These are phyloP conservation scores for Maconellicoccus hirsutus DNA, from an alignment of 1,140 invertebrate genomes.

Conservation along the genomic window DNA sequence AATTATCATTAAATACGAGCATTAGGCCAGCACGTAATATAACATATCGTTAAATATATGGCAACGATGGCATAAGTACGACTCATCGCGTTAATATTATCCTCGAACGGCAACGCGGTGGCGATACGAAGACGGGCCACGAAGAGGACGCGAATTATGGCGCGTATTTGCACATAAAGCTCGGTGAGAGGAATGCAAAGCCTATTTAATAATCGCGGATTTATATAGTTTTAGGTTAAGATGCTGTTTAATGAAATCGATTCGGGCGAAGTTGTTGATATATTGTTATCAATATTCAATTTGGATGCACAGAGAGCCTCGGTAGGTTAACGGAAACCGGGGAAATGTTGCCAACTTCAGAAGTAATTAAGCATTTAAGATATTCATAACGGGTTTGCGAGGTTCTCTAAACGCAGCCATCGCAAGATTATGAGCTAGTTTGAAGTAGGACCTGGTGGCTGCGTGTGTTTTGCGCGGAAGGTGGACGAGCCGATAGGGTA, in stretches of 20 bases:
- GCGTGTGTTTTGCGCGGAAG: too few species aligned
- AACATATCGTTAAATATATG: too few species aligned
- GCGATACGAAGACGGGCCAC: too few species aligned
- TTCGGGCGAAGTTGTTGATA: not conserved
- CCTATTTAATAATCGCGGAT: not conserved
- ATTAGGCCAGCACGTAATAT: too few species aligned
- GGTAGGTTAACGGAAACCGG: not conserved
- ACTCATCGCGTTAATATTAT: too few species aligned
- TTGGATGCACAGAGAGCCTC: not conserved
- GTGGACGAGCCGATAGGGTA: too few species aligned
- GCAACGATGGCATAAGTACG: too few species aligned
- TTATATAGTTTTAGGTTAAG: not conserved
- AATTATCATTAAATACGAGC: too few species aligned
- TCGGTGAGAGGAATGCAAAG: too few species aligned
- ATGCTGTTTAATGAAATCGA: not conserved
- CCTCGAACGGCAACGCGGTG: too few species aligned
- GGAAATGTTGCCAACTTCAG: constrained; percentile 1
- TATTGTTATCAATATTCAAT: not conserved
- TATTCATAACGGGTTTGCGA: not conserved
- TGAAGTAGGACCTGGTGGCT: not conserved
- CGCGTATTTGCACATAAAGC: too few species aligned
- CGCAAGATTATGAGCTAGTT: not conserved
- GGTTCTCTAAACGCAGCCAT: not conserved
- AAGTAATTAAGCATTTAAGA: constrained; percentile 9
- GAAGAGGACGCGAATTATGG: too few species aligned